Evolutionary conservation across 2,113 vertebrate species (phyloP), one percentile per base, ranked within the genome.

Genomic region (Amphilophus citrinellus): DNA sequence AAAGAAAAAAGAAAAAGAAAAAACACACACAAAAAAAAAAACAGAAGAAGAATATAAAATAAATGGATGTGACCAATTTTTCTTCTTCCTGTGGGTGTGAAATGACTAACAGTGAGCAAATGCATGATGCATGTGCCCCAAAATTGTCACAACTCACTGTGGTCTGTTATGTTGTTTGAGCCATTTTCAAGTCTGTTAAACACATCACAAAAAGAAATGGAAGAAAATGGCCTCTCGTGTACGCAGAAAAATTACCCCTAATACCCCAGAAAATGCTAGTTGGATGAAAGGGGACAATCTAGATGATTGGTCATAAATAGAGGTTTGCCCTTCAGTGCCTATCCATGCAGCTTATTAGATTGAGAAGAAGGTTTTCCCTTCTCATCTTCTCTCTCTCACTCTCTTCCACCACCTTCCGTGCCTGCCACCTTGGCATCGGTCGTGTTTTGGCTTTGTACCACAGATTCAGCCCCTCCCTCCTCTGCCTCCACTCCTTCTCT

Each of bases 401-500:
- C 75, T 73, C 68, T 73, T 35, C 61, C 68, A 58, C 44, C 85
- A 86, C 83, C 84, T 39, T 77, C 39, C 61, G 65, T 50, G 82
- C 80, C 50, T 77, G 78, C 86, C 82, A 91, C 90, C 80, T 93
- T 91, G 90, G 93, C 90, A 87, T 50, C 6, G 15, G 65, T 73
- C 22, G 7, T 84, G 61, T 87, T 90, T 89, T 92, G 91, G 89
- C 86, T 83, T 92, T n/a, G 66, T 47, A 90, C 77, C 83, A 86
- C 71, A 73, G 44, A 65, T 71, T 65, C 59, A 65, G 27, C 60
- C 62, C 62, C 57, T 71, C 61, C 80, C 18, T 58, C 42, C 68
- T 50, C 82, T 77, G 24, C 62, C 61, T 56, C 24, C 68, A 6
- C 56, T 77, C 66, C 6, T 60, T 42, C 20, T 2, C 57, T 81